Conservation (phyloP, 2,888 invertebrate genomes). For the Clanis bilineata region DNA sequence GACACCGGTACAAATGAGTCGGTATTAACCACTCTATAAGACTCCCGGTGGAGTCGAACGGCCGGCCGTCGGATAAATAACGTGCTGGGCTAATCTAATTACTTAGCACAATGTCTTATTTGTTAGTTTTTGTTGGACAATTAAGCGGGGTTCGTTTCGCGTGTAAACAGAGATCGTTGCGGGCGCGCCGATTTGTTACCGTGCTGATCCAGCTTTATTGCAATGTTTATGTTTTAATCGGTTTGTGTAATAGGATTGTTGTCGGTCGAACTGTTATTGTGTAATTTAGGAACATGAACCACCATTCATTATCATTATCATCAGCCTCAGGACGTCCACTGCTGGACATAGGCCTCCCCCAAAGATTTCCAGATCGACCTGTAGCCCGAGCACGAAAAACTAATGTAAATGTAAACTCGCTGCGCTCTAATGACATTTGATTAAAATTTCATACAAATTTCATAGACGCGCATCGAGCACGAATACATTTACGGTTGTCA, state of each 20-base stretch:
- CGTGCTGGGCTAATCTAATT: constrained; percentile 76
- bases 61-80: constrained; percentile 38
- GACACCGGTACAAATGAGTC: constrained; percentile 45
- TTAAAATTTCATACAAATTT: too few relatives aligned
- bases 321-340: too few relatives aligned
- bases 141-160: constrained; percentile 59
- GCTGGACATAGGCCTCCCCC: too few relatives aligned
- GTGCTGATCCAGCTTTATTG: neutral
- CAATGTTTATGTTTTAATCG: constrained; percentile 13
- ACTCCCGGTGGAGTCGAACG: constrained; percentile 24
- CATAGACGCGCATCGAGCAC: too few relatives aligned
- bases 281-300: too few relatives aligned
- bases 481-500: too few relatives aligned
- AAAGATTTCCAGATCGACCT: too few relatives aligned
- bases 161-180: constrained; percentile 49
- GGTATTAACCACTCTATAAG: constrained; percentile 52
- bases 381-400: too few relatives aligned
- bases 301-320: too few relatives aligned
- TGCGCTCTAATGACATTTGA: too few relatives aligned
- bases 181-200: constrained; percentile 20
- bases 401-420: too few relatives aligned
- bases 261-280: neutral
- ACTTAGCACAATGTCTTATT: constrained; percentile 79
- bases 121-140: constrained; percentile 71
- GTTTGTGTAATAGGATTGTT: neutral